Evolutionary conservation across 2,113 vertebrate species (phyloP).

Genomic region (Prochilodus magdalenae): DNA sequence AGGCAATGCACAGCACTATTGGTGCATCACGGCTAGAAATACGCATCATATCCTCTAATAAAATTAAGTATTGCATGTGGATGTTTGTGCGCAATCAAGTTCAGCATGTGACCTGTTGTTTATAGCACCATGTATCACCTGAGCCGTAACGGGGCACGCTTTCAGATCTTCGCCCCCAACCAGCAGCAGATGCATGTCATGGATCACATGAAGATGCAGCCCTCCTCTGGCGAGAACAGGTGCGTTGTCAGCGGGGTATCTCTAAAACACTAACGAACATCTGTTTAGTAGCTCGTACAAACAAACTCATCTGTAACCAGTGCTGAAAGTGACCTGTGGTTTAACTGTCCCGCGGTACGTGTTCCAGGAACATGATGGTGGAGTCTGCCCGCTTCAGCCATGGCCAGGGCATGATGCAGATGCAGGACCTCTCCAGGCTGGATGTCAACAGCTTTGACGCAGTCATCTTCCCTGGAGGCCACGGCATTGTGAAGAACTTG

Average conservation of each 20-base stretch:
- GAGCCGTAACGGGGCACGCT: slow-evolving; percentile 77
- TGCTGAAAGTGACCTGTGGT: neutral
- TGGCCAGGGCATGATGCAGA: slow-evolving; percentile 69
- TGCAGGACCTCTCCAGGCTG: slow-evolving; percentile 75
- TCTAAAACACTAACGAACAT: neutral
- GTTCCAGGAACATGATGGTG: slow-evolving; percentile 73
- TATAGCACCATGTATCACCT: slow-evolving; percentile 78
- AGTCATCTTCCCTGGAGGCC: slow-evolving; percentile 77
- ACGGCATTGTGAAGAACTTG: slow-evolving; percentile 76
- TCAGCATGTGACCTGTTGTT: slow-evolving; percentile 16
- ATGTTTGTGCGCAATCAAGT: neutral
- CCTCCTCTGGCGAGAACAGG: slow-evolving; percentile 72
- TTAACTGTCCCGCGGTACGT: neutral
- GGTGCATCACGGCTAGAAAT: neutral
- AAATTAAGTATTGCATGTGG: no score
- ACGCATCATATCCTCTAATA: no score
- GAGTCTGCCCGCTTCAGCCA: slow-evolving; percentile 76
- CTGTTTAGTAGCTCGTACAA: neutral
- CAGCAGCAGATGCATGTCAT: slow-evolving; percentile 79
- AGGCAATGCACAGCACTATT: neutral
- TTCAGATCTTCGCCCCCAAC: slow-evolving; percentile 78
- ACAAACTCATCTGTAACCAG: neutral
- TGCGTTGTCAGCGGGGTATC: slow-evolving; percentile 20
- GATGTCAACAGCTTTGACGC: slow-evolving; percentile 74
- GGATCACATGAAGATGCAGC: slow-evolving; percentile 74